A percentile compares a stretch with the other conserved stretches of the same genome.
phyloP scores from a whole-genome alignment of 2,888 invertebrate species.

The Zhengitettix transpicula region DNA sequence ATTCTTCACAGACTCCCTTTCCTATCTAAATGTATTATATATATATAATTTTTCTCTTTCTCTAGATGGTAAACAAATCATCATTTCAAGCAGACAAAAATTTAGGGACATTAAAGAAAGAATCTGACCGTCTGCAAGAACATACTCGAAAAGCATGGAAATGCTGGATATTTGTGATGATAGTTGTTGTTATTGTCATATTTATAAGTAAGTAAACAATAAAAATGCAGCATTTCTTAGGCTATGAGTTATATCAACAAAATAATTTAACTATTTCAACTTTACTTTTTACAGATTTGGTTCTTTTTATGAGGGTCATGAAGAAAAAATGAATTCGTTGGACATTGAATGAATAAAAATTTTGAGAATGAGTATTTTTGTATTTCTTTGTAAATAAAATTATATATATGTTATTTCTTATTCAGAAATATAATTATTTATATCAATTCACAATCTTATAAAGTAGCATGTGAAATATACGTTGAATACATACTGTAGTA shows the following conservation, averaged over 20 bases:
- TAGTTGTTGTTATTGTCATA: conserved; percentile 64
- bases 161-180: conserved; percentile 90
- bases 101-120: conserved; percentile 53
- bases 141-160: conserved; percentile 80
- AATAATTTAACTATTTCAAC: neutral
- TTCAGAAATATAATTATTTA: no score
- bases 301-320: conserved; percentile 81
- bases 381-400: no score
- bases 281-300: conserved; percentile 55
- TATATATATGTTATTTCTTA: no score
- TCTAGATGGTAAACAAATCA: conserved; percentile 55
- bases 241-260: no score
- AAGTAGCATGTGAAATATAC: no score
- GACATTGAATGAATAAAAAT: no score
- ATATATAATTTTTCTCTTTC: conserved; percentile 9
- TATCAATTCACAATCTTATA: no score
- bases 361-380: no score
- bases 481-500: no score
- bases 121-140: conserved; percentile 65
- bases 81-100: conserved; percentile 66
- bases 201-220: conserved; percentile 59
- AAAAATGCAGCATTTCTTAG: neutral
- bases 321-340: conserved; percentile 38
- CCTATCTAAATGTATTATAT: no score
- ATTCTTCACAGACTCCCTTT: neutral